Evolutionary conservation across 35 echinoderm and acorn worm species (phyloP), one percentile per base, ranked within the genome.

Genomic region (Heliocidaris erythrogramma): DNA sequence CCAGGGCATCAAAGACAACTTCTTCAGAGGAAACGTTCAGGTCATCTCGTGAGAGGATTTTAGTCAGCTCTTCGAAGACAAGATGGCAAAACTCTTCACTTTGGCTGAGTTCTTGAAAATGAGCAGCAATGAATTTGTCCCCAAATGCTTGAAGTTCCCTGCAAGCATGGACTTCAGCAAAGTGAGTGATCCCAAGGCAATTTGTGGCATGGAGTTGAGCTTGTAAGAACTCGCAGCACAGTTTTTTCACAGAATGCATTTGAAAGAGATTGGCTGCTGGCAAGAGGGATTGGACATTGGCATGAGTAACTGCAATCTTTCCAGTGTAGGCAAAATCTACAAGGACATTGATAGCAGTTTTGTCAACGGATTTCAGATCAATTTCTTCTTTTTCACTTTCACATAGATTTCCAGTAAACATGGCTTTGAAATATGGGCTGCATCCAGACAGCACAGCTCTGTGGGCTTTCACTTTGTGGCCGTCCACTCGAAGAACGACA

Each of bases 151-250:
- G 92, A 47, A 97, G 96, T 47, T 99, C 97, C 12, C 88, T 94
- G 84, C 98, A 97, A 27, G 96, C 97, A 93, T 99, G 98, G 6
- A 95, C 94, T 49, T 99, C 98, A n/a, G 98, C 98, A 92, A 99
- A 99, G 47, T 93, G 90, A 2, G 98, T 94, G 49, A 99, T 97
- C 30, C 98, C 98, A 59, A 97, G 93, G 88, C 98, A 99, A 91
- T 99, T 99, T 24, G 96, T 96, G 18, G 97, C 96, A 94, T 99
- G 95, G 32, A 97, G 95, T 86, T 99, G 97, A 49, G 96, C 47
- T 95, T 99, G 94, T 48, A 99, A 71, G 48, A 99, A 99, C 88
- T 99, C 98, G 85, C 98, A 99, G 92, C 98, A 99, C 30, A 97
- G 93, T 90, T 99, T 97, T 32, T 95, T 99, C 6, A 99, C 98